Conservation (phyloP, 2,888 invertebrate species). For the Netelia melanura region DNA sequence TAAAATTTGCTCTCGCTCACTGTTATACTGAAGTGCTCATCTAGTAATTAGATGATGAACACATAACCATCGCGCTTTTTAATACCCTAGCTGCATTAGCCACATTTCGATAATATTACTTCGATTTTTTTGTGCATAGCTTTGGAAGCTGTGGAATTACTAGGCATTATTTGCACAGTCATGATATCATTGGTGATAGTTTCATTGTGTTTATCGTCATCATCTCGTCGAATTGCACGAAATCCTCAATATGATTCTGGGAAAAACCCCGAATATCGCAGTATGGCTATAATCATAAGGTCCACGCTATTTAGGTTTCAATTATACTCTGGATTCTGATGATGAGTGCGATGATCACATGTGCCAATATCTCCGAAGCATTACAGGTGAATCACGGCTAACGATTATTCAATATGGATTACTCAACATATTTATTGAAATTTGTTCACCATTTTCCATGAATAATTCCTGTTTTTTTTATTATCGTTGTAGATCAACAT, state of each 20-base stretch:
- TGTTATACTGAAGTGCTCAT: no score
- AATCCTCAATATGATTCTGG: constrained; percentile 43
- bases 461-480: constrained; percentile 3
- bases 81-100: no score
- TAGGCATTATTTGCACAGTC: not conserved
- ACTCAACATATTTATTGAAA: not conserved
- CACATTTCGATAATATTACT: no score
- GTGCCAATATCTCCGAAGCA: constrained; percentile 74
- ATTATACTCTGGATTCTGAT: constrained; percentile 72
- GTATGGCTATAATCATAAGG: constrained; percentile 33
- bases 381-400: constrained; percentile 65
- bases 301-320: constrained; percentile 74
- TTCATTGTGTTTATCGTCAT: constrained; percentile 39
- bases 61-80: no score
- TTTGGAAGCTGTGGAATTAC: not conserved
- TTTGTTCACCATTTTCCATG: not conserved
- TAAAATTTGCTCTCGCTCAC: no score
- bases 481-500: constrained; percentile 8
- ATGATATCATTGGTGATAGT: constrained; percentile 42
- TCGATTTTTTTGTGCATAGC: no score
- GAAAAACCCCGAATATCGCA: constrained; percentile 29
- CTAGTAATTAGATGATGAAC: no score
- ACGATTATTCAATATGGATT: not conserved
- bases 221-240: constrained; percentile 39
- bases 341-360: constrained; percentile 73